These are phyloP conservation scores for Crocidura indochinensis DNA, from an alignment of 2,797 vertebrate genomes.

Conservation along the genomic window DNA sequence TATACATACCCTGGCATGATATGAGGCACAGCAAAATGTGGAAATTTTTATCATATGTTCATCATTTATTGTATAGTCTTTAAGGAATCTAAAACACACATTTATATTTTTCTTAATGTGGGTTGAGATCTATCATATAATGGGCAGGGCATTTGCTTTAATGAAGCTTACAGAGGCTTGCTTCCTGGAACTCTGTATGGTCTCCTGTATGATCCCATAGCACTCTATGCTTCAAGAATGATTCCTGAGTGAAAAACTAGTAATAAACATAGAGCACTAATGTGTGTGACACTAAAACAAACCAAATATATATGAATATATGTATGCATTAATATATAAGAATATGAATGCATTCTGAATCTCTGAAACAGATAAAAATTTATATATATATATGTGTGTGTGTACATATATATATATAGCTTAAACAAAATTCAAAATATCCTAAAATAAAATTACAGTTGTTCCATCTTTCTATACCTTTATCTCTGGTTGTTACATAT, in stretches of 20 bases:
- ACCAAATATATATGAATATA: no score
- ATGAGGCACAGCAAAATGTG: neutral
- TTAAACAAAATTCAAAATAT: slow-evolving; percentile 1
- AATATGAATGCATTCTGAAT: no score
- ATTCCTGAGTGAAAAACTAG: no score
- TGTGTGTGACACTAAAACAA: no score
- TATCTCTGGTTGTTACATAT: neutral
- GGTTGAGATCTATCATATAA: no score
- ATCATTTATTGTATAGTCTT: neutral
- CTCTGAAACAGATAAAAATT: neutral
- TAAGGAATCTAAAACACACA: neutral
- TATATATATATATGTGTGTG: neutral
- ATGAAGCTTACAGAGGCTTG: no score
- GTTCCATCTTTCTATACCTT: neutral
- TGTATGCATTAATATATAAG: no score
- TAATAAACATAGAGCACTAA: no score
- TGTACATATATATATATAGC: neutral
- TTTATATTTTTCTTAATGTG: neutral
- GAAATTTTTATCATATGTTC: neutral
- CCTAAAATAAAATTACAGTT: neutral
- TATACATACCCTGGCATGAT: neutral
- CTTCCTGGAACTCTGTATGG: no score
- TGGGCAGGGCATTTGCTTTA: no score
- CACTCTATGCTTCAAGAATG: no score
- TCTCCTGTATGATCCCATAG: no score